Evolutionary conservation across 92 coral and sea anemone species (phyloP).

Genomic region (Phenganax subtilis): DNA sequence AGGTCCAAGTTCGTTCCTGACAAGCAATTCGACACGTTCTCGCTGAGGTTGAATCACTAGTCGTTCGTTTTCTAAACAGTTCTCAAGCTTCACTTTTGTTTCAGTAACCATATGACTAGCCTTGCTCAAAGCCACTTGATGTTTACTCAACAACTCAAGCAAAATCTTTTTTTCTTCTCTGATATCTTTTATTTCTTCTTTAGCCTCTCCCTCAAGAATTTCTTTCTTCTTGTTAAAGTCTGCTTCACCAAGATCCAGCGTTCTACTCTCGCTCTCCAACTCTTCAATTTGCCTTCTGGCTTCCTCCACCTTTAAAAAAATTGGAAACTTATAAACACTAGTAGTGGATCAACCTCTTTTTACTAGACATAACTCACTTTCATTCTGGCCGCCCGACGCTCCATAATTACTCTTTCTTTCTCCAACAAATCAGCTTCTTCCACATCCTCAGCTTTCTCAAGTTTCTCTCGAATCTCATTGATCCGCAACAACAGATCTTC

Average conservation of each 20-base stretch:
- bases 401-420: constrained; percentile 95
- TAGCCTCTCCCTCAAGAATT: constrained; percentile 78
- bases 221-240: constrained; percentile 95
- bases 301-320: constrained; percentile 61
- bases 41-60: constrained; percentile 72
- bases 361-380: constrained; percentile 31
- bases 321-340: too few species aligned
- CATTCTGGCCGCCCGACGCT: constrained; percentile 88
- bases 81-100: constrained; percentile 87
- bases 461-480: constrained; percentile 77
- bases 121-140: constrained; percentile 81
- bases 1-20: constrained; percentile 93
- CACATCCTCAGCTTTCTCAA: constrained; percentile 86
- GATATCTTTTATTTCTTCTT: constrained; percentile 92
- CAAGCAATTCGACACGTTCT: constrained; percentile 75
- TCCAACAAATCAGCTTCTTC: constrained; percentile 89
- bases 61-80: constrained; percentile 85
- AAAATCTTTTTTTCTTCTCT: constrained; percentile 89
- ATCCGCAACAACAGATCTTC: constrained; percentile 76
- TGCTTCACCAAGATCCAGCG: constrained; percentile 78
- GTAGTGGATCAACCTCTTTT: too few species aligned
- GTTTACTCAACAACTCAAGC: constrained; percentile 73
- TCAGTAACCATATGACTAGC: constrained; percentile 98
- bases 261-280: constrained; percentile 76
- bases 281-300: constrained; percentile 86